Base-by-base conservation (phyloP, 1,140 invertebrate species). In the Uloborus diversus region DNA sequence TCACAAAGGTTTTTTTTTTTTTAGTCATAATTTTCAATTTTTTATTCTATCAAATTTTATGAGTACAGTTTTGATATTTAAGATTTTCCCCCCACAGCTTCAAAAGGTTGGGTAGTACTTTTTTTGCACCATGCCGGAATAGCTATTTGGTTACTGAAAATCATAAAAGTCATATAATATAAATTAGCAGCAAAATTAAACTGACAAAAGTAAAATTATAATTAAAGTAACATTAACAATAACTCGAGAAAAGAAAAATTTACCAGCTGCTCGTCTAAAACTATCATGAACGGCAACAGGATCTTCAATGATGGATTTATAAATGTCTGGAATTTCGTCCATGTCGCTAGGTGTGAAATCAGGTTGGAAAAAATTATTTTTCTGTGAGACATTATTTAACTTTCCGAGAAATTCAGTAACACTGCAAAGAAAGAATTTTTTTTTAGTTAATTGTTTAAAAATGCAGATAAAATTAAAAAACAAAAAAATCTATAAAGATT, bases 291-390 rank as follows among this genome's bases (percentile, higher is more conserved):
- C 76, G 56, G 84, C 83, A 20, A 86, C 85, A 4, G 87, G 87
- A 78, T 87, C 86, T 81, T 88, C 87, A 49, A 88, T 86, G 66
- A 88, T 87, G 57, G 85, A 86, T 81, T 84, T 83, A 51, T 88
- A 88, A 30, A 87, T 87, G 7, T 66, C 61, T 14, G 87, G 88
- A 61, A 88, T 83, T 64, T 86, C 82, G 76, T 86, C 85, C 85
- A 88, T 86, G 59, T 88, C 87, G 61, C 82, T 82, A 5, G 86
- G 85, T 2, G 85, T 85, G 80, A 88, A 87, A 30, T 85, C 86
- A 4, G 87, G 87, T 59, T 85, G 79, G 75, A 88, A 88, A 83
- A 87, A 88, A 70, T 88, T 86, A 78, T 88, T 85, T 68, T 87
- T 83, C 61, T 86, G 82, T 4, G 87, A 87, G 13, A 88, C 84